Base-by-base conservation (phyloP, 2,888 invertebrate genomes). In the Cryptops parisi region DNA sequence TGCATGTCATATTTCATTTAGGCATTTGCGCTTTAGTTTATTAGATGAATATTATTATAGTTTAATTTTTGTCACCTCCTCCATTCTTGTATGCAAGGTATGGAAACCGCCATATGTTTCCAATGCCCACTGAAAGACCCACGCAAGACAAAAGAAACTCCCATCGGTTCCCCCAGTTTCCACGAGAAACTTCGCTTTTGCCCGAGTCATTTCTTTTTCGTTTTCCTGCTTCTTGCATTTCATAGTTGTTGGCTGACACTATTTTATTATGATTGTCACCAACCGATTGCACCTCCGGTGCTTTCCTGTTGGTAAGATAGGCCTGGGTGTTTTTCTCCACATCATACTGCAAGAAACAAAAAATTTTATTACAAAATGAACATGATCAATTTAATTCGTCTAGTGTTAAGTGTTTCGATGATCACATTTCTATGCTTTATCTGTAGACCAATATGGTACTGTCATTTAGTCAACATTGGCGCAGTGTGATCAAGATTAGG, bases 81-180 rank as follows among this genome's bases (percentile, higher is more conserved):
- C 48, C 48, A 33, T 48, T 48, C 9, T 21, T 27, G 19, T 48
- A 48, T 5, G 48, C 48, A 2, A 48, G 19, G 23, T 48, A 48
- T 2, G 48, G 48, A 33, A 48, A 44, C 17, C 52, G 21, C 52
- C 52, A 52, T 33, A 48, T 48, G 63, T 54, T 67, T 41, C 65
- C 64, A 27, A 65, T 62, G 1, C 65, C 65, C 9, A 65, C 65
- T 3, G 64, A 64, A 4, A 63, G 59, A 9, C 66, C 66, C 21
- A 66, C 59, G 52, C 66, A 66, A 38, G 64, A 64, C 15, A 66
- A 59, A n/a, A 66, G 54, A 55, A 66, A 66, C 56, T 66, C 65
- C 57, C 68, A 68, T 47, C 67, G 63, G 51, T 63, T 66, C 1
- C 69, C 70, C 71, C 71, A 71, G 58, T 65, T 65, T 3, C 69